Evolutionary conservation across 2,797 vertebrate genomes (phyloP).

Genomic region (Gymnodraco acuticeps): DNA sequence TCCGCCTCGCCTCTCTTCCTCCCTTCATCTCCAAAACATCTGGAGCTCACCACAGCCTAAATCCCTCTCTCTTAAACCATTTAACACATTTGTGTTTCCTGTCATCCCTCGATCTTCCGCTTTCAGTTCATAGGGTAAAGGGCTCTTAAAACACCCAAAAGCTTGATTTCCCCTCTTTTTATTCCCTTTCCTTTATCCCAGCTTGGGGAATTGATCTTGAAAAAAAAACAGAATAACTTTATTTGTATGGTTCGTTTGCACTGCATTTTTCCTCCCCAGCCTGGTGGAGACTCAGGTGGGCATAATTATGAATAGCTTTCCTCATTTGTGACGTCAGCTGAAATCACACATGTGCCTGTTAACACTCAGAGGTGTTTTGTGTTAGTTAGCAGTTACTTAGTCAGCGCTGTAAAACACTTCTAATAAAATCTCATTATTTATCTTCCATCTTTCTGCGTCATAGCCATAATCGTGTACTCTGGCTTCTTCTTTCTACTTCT

Average conservation of each 20-base stretch:
- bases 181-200: conserved; percentile 16
- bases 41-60: conserved; percentile 34
- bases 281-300: conserved; percentile 77
- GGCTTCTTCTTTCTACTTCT: conserved; percentile 12
- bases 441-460: conserved; percentile 21
- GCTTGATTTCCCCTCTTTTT: conserved; percentile 37
- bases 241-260: conserved; percentile 71
- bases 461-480: neutral
- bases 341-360: conserved; percentile 73
- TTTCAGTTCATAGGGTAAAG: conserved; percentile 41
- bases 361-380: conserved; percentile 71
- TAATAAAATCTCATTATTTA: neutral
- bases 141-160: conserved; percentile 12
- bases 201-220: conserved; percentile 34
- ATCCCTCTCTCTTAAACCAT: conserved; percentile 50
- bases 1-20: conserved; percentile 19
- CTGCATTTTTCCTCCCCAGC: conserved; percentile 51
- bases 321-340: conserved; percentile 68
- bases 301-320: conserved; percentile 75
- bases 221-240: conserved; percentile 16
- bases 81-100: conserved; percentile 47
- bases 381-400: conserved; percentile 56
- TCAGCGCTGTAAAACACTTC: conserved; percentile 40
- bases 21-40: conserved; percentile 43
- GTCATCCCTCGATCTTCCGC: conserved; percentile 37